Evolutionary conservation across 2,888 invertebrate genomes (phyloP), one percentile per base, ranked within the genome.

Genomic region (Macrosiphum euphorbiae): DNA sequence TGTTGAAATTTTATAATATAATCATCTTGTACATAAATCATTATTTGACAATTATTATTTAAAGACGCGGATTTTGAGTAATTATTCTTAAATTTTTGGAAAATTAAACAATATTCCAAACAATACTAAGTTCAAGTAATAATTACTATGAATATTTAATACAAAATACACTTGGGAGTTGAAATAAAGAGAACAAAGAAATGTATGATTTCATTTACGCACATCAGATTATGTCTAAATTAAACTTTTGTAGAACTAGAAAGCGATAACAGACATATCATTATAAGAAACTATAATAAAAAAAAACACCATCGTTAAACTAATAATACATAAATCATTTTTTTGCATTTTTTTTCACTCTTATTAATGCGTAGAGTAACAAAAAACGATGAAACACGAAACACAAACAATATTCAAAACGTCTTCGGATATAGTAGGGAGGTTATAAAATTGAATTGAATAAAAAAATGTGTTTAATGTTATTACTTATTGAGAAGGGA

Each of bases 401-500:
- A 35, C 20, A 78, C 35, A 78, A 78, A 78, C 78, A 78, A 78
- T 78, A 20, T 78, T 78, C 78, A 78, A 78, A 78, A 78, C 35
- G 20, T 78, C 78, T 78, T 78, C 8, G 35, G 78, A 78, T 78
- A 78, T 41, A 35, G 20, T 35, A 78, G 78, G 20, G 20, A 20
- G 35, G 78, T 78, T 78, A 78, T 78, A 78, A 78, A 35, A 35
- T 41, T 78, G 35, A 78, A 35, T 78, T 35, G 78, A 35, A 78
- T 78, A 78, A 78, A 78, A 78, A 78, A 78, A 78, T 78, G 35
- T 24, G 20, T 78, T 78, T 78, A 78, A 78, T 78, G 78, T 35
- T 78, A 78, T 78, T 78, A 78, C 20, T 35, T 78, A 78, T 41
- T 78, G 35, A 78, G 78, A 78, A 78, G 20, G 8, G 2, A 8